Evolutionary conservation across 2,888 invertebrate species (phyloP).

Genomic region (Drosophila phalerata): DNA sequence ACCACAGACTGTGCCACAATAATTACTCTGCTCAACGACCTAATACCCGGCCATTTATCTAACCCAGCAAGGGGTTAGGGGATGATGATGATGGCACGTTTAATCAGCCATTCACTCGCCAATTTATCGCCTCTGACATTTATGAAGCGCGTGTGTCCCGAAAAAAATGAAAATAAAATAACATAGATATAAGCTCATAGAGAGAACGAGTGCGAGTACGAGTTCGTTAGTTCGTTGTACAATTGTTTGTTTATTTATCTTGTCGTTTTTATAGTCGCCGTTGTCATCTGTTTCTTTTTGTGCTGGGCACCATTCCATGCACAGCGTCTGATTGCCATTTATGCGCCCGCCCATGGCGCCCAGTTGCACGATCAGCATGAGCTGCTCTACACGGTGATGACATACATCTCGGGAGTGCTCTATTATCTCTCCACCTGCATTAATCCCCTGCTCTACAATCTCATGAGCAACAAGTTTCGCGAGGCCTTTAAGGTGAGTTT

Average conservation of each 20-base stretch:
- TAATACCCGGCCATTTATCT: conserved; percentile 40
- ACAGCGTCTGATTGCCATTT: conserved; percentile 91
- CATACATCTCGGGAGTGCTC: conserved; percentile 93
- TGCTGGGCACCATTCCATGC: conserved; percentile 98
- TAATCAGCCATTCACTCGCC: conserved; percentile 68
- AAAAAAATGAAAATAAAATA: conserved; percentile 13
- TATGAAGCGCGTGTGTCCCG: conserved; percentile 45
- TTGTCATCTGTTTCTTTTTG: conserved; percentile 95
- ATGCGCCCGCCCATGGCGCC: conserved; percentile 83
- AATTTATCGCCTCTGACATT: conserved; percentile 70
- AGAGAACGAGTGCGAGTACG: background rate
- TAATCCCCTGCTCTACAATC: conserved; percentile 96
- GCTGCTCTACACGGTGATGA: conserved; percentile 84
- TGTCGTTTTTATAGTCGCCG: conserved; percentile 88
- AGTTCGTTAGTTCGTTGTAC: conserved; percentile 1
- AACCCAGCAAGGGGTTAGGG: conserved; percentile 5
- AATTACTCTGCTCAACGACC: conserved; percentile 10
- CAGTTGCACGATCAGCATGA: conserved; percentile 72
- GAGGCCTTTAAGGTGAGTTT: conserved; percentile 94
- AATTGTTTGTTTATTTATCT: conserved; percentile 18
- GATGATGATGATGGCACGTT: conserved; percentile 30
- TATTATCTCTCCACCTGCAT: conserved; percentile 97
- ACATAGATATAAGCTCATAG: background rate
- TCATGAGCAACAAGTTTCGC: conserved; percentile 97
- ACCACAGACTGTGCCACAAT: conserved; percentile 45